A percentile compares a stretch with the other conserved stretches of the same genome.
phyloP scores from a whole-genome alignment of 2,888 invertebrate genomes.

The Omphaloscelis lunosa region DNA sequence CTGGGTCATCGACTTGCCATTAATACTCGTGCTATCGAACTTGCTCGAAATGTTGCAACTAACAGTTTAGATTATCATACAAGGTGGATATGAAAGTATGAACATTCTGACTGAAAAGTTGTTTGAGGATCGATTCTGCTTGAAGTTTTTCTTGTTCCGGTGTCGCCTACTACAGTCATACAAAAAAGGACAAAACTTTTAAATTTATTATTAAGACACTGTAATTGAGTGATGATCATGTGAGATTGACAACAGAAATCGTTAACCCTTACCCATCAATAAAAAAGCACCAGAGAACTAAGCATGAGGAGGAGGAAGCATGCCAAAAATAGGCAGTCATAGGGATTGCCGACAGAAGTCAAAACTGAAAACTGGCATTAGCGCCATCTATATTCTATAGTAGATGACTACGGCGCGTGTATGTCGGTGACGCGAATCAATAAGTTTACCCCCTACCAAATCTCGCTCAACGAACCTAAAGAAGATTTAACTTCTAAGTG shows the following conservation, averaged over 20 bases:
- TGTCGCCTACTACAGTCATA: slow-evolving; percentile 42
- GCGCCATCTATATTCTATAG: too few relatives aligned
- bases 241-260: background rate
- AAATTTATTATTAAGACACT: background rate
- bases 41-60: slow-evolving; percentile 46
- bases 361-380: too few relatives aligned
- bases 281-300: too few relatives aligned
- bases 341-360: too few relatives aligned
- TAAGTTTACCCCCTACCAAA: too few relatives aligned
- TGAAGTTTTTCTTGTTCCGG: slow-evolving; percentile 26
- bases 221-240: background rate
- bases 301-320: too few relatives aligned
- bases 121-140: slow-evolving; percentile 32
- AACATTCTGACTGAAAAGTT: slow-evolving; percentile 38
- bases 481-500: too few relatives aligned
- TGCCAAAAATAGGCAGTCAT: too few relatives aligned
- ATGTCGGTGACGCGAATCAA: too few relatives aligned
- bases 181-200: slow-evolving; percentile 29
- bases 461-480: too few relatives aligned
- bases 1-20: slow-evolving; percentile 5
- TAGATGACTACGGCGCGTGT: too few relatives aligned
- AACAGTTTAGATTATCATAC: slow-evolving; percentile 37
- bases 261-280: background rate
- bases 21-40: slow-evolving; percentile 4
- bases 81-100: slow-evolving; percentile 17